phyloP scores from a whole-genome alignment of 2,113 vertebrate genomes.

The Gorsachius goisagi region DNA sequence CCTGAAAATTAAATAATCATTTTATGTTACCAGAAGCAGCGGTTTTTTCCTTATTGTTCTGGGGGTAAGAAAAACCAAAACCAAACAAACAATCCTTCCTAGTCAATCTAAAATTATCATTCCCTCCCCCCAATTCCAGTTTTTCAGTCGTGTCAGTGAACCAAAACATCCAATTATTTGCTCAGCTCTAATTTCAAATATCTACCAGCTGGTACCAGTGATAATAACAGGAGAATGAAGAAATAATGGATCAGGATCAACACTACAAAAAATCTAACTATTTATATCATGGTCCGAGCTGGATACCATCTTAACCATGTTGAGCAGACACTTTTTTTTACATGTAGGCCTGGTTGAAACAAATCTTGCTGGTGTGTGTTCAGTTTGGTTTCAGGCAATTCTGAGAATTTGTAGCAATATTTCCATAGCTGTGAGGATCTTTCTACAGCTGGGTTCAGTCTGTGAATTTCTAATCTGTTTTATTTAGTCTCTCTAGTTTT shows the following conservation, averaged over 20 bases:
- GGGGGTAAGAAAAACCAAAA: neutral
- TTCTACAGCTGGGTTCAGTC: neutral
- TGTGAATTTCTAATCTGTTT: neutral
- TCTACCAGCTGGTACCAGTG: constrained; percentile 36
- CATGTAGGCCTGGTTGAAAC: neutral
- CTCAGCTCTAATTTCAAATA: constrained; percentile 51
- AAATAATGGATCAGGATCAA: constrained; percentile 22
- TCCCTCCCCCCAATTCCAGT: neutral
- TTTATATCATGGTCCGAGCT: neutral
- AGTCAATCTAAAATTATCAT: neutral
- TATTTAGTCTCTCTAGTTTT: constrained; percentile 28
- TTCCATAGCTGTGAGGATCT: neutral
- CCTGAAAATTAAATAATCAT: neutral
- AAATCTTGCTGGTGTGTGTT: neutral
- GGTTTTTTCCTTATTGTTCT: neutral
- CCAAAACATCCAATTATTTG: constrained; percentile 60
- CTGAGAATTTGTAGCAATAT: neutral
- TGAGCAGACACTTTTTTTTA: neutral
- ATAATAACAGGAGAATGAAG: constrained; percentile 30
- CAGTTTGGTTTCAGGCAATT: neutral
- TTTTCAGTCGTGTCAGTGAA: constrained; percentile 42
- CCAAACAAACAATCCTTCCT: neutral
- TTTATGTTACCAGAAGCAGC: neutral
- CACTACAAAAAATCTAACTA: neutral
- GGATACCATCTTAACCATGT: neutral